phyloP scores from a whole-genome alignment of 2,797 vertebrate species.

The Acropternis orthonyx region DNA sequence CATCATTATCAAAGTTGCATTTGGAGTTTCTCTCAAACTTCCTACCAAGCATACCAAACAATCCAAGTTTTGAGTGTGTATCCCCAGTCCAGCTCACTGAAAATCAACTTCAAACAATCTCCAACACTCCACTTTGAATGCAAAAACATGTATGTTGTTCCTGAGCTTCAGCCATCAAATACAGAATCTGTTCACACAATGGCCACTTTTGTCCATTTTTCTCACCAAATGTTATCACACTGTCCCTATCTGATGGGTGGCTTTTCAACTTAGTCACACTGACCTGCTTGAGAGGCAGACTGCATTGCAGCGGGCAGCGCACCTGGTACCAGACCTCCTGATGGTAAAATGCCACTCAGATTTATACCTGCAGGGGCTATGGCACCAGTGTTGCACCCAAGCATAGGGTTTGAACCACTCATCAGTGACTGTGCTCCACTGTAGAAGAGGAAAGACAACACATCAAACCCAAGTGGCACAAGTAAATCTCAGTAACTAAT shows the following conservation, averaged over 20 bases:
- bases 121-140: not conserved
- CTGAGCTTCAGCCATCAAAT: not conserved
- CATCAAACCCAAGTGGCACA: constrained; percentile 52
- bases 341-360: constrained; percentile 90
- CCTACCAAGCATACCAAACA: not conserved
- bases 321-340: constrained; percentile 87
- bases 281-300: constrained; percentile 89
- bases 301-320: constrained; percentile 86
- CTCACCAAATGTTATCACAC: not conserved
- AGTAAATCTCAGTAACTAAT: not conserved
- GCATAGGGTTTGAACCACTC: constrained; percentile 91
- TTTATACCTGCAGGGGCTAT: constrained; percentile 85
- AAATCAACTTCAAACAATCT: not conserved
- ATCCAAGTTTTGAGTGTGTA: not conserved
- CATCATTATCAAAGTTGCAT: not conserved
- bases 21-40: not conserved
- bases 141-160: not conserved
- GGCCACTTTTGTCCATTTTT: not conserved
- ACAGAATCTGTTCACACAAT: not conserved
- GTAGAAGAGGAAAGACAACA: constrained; percentile 73
- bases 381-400: constrained; percentile 86
- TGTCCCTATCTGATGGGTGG: not conserved
- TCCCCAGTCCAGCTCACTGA: not conserved
- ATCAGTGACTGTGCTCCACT: constrained; percentile 95
- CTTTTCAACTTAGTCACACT: constrained; percentile 62